Base-by-base conservation (phyloP, 2,797 vertebrate species). In the Carduelis carduelis region DNA sequence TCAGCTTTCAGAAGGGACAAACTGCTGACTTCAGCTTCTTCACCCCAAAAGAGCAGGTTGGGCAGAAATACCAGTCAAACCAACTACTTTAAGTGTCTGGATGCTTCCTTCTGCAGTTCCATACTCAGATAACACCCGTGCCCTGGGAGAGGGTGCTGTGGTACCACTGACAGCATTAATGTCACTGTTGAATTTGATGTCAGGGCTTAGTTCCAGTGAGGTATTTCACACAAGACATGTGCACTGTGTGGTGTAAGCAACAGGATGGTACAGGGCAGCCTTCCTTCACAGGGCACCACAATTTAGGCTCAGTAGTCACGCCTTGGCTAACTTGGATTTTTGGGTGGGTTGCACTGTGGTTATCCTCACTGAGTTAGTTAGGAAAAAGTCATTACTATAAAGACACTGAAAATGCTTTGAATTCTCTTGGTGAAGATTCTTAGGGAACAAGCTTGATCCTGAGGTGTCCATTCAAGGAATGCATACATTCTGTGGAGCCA, bases 71-170 rank as follows among this genome's bases (percentile, higher is more conserved):
- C 1, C 13, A 13, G 23, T 43, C 44, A 72, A 39, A 61, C 43
- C 28, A 57, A 10, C 18, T 53, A 5, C 23, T 61, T 50, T 5
- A 23, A 22, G 9, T 12, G 20, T 28, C 49, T 39, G 37, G 24
- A 7, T 0, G 3, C 16, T 84, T 76, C 66, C 43, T 71, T 65
- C 18, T 46, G 50, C 69, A 52, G 37, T 30, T 80, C 1, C 1
- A 28, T 12, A 1, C 35, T 74, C 70, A 66, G 46, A 35, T 23
- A 28, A 27, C 2, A 8, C 14, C 32, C 2, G 8, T 52, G 44
- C 32, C 47, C 61, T 87, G 52, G 27, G 70, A 94, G 94, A 65
- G 75, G 87, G 89, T 60, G 87, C 87, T 96, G 47, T 68, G 83
- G 84, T 49, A 50, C 34, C 37, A 30, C 32, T 59, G 53, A 9